Percentiles rank a stretch among this genome's conserved stretches.
phyloP scores from a whole-genome alignment of 2,113 vertebrate species.

The Bungarus multicinctus region DNA sequence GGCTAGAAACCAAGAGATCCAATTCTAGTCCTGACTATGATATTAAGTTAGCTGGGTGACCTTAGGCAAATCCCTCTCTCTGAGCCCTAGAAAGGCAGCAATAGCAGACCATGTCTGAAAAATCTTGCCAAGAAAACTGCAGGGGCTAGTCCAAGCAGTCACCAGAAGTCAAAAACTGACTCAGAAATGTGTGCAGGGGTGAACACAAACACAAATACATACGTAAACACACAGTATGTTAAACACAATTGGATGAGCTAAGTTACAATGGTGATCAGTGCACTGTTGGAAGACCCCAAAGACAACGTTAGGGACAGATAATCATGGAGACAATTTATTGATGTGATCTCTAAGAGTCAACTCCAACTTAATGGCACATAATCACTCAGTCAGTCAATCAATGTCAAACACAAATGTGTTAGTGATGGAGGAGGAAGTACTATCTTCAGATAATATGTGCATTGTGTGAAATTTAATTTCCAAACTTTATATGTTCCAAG shows the following conservation, averaged over 20 bases:
- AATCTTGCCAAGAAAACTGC: not conserved
- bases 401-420: not conserved
- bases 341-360: not conserved
- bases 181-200: not conserved
- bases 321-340: not conserved
- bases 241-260: not conserved
- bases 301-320: not conserved
- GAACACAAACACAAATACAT: too few relatives aligned
- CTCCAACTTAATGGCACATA: not conserved
- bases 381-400: not conserved
- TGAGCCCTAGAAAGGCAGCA: not conserved
- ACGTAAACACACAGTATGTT: not conserved
- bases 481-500: not conserved
- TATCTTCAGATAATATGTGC: not conserved
- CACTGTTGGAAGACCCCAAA: not conserved
- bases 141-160: not conserved
- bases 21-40: not conserved
- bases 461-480: not conserved
- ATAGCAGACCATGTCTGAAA: not conserved
- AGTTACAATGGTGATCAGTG: not conserved
- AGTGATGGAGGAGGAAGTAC: not conserved
- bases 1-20: not conserved
- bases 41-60: not conserved
- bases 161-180: not conserved
- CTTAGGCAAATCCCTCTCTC: not conserved